Evolutionary conservation across 2,888 invertebrate genomes (phyloP), one percentile per base, ranked within the genome.

Genomic region (Cyclophora punctaria): DNA sequence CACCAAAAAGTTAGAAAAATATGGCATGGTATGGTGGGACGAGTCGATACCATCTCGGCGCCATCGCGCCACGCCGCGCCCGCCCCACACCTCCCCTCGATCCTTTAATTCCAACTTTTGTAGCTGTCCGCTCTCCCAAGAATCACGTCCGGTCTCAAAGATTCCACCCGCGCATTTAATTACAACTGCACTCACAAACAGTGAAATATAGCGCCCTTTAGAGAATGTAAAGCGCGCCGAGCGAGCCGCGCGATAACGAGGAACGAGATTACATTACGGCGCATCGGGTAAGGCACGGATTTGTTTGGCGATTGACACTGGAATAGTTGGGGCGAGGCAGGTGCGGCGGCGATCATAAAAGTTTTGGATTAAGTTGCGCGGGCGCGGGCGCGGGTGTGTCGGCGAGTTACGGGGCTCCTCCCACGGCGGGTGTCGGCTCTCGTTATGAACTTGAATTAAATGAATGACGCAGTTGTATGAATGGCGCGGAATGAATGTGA

Each of bases 1-100:
- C 62, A 71, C 83, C 84, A 84, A 86, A 87, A 85, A 85, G 87
- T 84, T 86, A 82, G 86, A 85, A 85, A 87, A 87, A 79, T 81
- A 77, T 73, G 73, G 72, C 74, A 75, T 73, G 68, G 68, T 66
- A 67, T 63, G 67, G 58, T 66, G 71, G 64, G 60, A 57, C 60
- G 60, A 57, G 42, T 64, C 66, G 82, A 82, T 83, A 77, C 66
- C 72, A 80, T 78, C 81, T 79, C 75, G 79, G 77, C 80, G 80
- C 78, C 75, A 64, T 62, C 63, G 63, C 58, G 53, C 49, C 58
- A 53, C 58, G 60, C 57, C 62, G 62, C 66, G 55, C 66, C 60
- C 57, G 60, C 67, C 66, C 67, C 69, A 67, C 69, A 73, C 70
- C 66, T 69, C 63, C 64, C 63, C 63, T 62, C 66, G 63, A 69